Evolutionary conservation across 2,113 vertebrate genomes (phyloP), one percentile per base, ranked within the genome.

Genomic region (Podarcis cretensis): DNA sequence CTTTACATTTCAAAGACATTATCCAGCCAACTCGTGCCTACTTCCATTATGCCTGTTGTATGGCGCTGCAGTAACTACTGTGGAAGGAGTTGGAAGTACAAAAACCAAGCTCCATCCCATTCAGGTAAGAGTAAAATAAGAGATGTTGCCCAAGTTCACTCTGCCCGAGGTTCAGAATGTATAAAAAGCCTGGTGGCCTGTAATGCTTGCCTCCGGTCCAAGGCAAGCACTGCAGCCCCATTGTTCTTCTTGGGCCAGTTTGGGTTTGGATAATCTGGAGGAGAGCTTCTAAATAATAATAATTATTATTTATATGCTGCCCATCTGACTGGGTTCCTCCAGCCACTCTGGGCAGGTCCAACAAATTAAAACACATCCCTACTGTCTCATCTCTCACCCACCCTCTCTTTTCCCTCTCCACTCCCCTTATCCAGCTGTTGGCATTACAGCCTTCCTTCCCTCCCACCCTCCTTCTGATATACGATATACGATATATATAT

Each of bases 71-170:
- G 71, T 99, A 91, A 98, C 97, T 90, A 98, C 98, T 0, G 98
- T 97, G 89, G 98, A 98, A 96, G 97, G 97, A n/a, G 90, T 98
- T 16, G 98, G 98, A 87, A 98, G 94, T 96, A 96, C 97, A 80
- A 97, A 94, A 89, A 97, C 92, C 93, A 97, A 97, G 91, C 94
- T 98, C 89, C 98, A 98, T 91, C 97, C 98, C 0, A 96, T 98
- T 16, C 98, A 98, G 96, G 98, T 98, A 85, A 95, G 89, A 83
- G 2, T 4, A 12, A 13, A 40, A 57, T 65, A 27, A 65, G 25
- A 8, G 12, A 66, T 20, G 9, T 1, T 13, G 23, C 6, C 27
- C 37, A 37, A 65, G 32, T 13, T 65, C 12, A 30, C 63, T 21
- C 65, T 25, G 40, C 40, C 57, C 37, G 32, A 8, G 35, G 25